Conservation (phyloP, 2,797 vertebrate species). For the Trachops cirrhosus region DNA sequence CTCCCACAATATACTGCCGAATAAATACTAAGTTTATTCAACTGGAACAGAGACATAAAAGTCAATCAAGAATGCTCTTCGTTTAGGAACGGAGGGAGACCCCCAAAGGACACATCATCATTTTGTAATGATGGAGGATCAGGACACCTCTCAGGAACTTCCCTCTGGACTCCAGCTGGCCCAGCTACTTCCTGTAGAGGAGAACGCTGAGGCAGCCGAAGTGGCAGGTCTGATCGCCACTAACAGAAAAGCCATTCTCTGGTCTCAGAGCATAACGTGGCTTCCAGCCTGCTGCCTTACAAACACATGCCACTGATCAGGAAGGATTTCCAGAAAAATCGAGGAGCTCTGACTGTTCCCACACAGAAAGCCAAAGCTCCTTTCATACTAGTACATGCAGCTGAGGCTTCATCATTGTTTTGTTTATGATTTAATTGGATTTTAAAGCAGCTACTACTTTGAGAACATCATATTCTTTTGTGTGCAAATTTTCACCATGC, state of each 20-base stretch:
- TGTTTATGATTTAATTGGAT: background rate
- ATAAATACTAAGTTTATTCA: slow-evolving; percentile 41
- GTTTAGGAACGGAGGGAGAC: background rate
- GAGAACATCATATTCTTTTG: background rate
- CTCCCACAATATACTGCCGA: slow-evolving; percentile 10
- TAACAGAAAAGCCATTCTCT: background rate
- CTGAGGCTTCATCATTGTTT: background rate
- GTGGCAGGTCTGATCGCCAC: background rate
- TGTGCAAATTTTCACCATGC: background rate
- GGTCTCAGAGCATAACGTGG: background rate
- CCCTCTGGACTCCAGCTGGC: background rate
- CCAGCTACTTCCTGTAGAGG: background rate
- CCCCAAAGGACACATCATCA: background rate
- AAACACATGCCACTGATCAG: background rate
- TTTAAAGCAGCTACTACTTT: background rate
- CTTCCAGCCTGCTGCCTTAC: background rate
- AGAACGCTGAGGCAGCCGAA: background rate
- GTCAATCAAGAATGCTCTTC: background rate
- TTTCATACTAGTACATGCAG: background rate
- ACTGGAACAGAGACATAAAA: background rate
- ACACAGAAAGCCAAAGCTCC: background rate
- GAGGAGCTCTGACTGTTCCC: background rate
- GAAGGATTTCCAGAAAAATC: background rate
- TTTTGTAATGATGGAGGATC: background rate
- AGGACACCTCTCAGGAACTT: background rate